phyloP scores from a whole-genome alignment of 2,888 invertebrate species.

The Pterobdella sp. region DNA sequence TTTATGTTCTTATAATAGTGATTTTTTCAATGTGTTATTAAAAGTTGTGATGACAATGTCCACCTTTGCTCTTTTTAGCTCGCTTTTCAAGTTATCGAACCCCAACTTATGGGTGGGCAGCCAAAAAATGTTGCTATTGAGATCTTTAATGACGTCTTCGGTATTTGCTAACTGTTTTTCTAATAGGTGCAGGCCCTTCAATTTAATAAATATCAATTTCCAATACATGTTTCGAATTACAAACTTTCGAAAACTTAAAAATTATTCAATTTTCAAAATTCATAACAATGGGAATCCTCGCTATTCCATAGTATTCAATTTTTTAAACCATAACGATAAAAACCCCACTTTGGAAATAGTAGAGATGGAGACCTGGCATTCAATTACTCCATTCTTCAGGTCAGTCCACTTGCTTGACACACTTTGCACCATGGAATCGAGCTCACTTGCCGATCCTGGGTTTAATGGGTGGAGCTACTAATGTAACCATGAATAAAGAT shows the following conservation, averaged over 20 bases:
- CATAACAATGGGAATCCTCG: too few species aligned
- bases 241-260: too few species aligned
- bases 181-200: slow-evolving; percentile 13
- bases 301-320: too few species aligned
- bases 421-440: neutral
- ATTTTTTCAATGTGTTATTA: too few species aligned
- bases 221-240: too few species aligned
- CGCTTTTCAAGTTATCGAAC: slow-evolving; percentile 17
- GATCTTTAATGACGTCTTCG: neutral
- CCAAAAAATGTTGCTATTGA: slow-evolving; percentile 13
- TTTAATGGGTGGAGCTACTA: too few species aligned
- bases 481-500: too few species aligned
- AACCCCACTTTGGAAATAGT: slow-evolving; percentile 20
- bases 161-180: slow-evolving; percentile 14
- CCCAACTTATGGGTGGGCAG: slow-evolving; percentile 21
- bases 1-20: too few species aligned
- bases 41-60: neutral
- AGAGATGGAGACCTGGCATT: slow-evolving; percentile 10
- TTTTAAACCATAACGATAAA: too few species aligned
- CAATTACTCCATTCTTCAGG: slow-evolving; percentile 19
- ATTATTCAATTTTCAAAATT: too few species aligned
- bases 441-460: neutral
- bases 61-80: slow-evolving; percentile 26
- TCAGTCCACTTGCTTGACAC: slow-evolving; percentile 16
- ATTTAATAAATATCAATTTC: neutral